Evolutionary conservation across 2,888 invertebrate genomes (phyloP).

Genomic region (Gordius sp.): DNA sequence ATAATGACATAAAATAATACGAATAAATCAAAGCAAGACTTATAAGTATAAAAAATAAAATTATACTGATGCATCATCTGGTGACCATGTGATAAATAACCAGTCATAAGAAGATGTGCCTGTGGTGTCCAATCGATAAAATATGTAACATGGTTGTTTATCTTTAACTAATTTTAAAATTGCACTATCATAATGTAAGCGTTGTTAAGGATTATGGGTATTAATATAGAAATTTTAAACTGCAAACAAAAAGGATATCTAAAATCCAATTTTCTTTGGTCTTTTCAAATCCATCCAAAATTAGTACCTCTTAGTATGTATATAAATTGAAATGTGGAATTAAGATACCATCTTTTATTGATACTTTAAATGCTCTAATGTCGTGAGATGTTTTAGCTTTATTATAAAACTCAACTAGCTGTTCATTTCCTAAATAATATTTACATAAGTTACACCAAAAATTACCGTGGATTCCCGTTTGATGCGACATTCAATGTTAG

Average conservation of each 20-base stretch:
- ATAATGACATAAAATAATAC: too few relatives aligned
- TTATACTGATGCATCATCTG: conserved; percentile 26
- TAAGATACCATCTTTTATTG: neutral
- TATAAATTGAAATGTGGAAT: too few relatives aligned
- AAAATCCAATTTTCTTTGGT: neutral
- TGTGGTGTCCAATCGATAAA: conserved; percentile 25
- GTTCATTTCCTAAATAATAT: neutral
- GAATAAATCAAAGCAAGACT: neutral
- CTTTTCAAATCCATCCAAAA: neutral
- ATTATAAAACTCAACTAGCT: neutral
- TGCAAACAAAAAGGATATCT: conserved; percentile 10
- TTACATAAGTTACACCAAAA: neutral
- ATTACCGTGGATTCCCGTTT: conserved; percentile 7
- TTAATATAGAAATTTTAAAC: neutral
- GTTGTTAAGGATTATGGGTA: neutral
- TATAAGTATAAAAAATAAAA: neutral
- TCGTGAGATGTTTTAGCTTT: neutral
- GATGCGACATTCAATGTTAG: conserved; percentile 12
- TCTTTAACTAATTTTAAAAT: conserved; percentile 2
- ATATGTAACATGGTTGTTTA: conserved; percentile 27
- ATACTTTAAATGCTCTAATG: neutral
- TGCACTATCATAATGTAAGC: conserved; percentile 8
- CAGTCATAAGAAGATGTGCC: conserved; percentile 25
- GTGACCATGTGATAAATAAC: conserved; percentile 27
- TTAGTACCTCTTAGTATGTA: neutral